Evolutionary conservation across 35 echinoderm and acorn worm species (phyloP).

Genomic region (Apostichopus parvimensis): DNA sequence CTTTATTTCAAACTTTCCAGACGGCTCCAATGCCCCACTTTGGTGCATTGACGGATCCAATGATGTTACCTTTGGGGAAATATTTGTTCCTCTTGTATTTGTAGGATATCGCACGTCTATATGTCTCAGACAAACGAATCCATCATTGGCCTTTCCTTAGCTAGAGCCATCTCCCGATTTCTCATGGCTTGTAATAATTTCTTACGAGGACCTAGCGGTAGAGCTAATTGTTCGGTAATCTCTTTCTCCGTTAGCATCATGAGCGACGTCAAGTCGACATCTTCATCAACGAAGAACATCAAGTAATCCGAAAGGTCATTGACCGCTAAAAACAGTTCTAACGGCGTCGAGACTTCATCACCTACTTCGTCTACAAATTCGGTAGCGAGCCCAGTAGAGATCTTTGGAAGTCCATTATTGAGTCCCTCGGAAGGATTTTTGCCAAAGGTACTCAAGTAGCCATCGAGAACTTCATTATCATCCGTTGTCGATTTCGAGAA

Average conservation of each 20-base stretch:
- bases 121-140: conserved; percentile 53
- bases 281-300: conserved; percentile 72
- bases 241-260: conserved; percentile 81
- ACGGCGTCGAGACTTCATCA: conserved; percentile 41
- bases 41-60: background rate
- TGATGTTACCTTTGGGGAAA: background rate
- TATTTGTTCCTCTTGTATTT: background rate
- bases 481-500: background rate
- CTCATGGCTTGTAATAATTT: conserved; percentile 77
- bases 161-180: conserved; percentile 57
- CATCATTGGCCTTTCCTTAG: conserved; percentile 49
- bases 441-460: background rate
- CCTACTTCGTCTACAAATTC: conserved; percentile 30
- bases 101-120: background rate
- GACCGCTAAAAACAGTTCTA: conserved; percentile 85
- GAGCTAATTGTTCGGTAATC: conserved; percentile 52
- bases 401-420: background rate
- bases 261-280: conserved; percentile 87
- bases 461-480: conserved; percentile 13
- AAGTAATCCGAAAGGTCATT: conserved; percentile 85
- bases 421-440: conserved; percentile 7
- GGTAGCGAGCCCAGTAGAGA: background rate
- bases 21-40: no score
- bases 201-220: conserved; percentile 80
- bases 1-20: no score